Evolutionary conservation across 2,113 vertebrate species (phyloP).

Genomic region (Cyphomyrus plagiostoma): DNA sequence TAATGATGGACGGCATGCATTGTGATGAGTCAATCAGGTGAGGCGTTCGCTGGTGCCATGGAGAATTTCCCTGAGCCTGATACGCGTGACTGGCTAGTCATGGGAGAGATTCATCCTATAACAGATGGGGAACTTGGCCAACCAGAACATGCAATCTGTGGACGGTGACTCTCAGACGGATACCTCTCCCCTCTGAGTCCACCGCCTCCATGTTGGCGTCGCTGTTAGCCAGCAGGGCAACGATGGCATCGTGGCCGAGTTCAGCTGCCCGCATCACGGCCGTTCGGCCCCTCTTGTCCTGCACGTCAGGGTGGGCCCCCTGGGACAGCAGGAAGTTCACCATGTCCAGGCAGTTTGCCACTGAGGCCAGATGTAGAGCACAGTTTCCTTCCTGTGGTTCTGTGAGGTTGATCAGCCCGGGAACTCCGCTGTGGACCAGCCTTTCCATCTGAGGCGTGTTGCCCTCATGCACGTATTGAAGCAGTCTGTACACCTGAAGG

Average conservation of each 20-base stretch:
- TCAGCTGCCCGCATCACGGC: constrained; percentile 80
- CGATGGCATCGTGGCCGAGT: constrained; percentile 66
- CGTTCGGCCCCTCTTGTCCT: constrained; percentile 71
- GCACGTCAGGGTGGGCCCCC: constrained; percentile 71
- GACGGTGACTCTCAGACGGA: background rate
- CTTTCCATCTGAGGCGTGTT: constrained; percentile 73
- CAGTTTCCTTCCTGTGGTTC: constrained; percentile 71
- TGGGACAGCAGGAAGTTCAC: constrained; percentile 70
- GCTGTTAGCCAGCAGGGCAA: constrained; percentile 66
- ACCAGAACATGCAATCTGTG: background rate
- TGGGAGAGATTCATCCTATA: background rate
- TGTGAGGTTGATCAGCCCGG: constrained; percentile 75
- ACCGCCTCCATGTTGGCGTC: constrained; percentile 69
- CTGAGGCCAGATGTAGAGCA: constrained; percentile 71
- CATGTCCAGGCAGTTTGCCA: constrained; percentile 71
- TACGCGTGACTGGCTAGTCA: background rate
- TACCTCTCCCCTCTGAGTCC: constrained; percentile 84
- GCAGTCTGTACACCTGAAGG: constrained; percentile 80
- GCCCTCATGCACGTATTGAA: constrained; percentile 70
- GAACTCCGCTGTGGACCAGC: constrained; percentile 64
- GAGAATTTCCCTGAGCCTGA: background rate
- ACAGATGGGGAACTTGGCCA: background rate
- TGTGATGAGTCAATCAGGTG: constrained; percentile 40
- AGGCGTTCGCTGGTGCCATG: constrained; percentile 12
- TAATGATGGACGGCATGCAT: constrained; percentile 42